Percentiles rank a stretch among this genome's conserved stretches.
Conservation (phyloP, 2,797 vertebrate species). For the Parauchenoglanis punctatus region DNA sequence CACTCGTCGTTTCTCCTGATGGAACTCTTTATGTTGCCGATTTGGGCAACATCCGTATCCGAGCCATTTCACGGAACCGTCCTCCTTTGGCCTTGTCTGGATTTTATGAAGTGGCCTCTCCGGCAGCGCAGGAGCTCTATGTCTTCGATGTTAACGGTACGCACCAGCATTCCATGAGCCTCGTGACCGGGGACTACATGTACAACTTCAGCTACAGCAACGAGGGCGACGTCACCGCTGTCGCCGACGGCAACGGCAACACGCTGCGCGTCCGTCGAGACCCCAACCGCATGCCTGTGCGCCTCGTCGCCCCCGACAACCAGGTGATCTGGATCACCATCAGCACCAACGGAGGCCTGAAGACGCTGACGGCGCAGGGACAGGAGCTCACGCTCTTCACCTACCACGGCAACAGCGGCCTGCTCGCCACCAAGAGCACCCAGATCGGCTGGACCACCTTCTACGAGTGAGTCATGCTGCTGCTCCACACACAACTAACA, state of each 20-base stretch:
- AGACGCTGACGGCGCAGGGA: constrained; percentile 93
- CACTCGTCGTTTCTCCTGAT: constrained; percentile 92
- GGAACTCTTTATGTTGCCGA: constrained; percentile 94
- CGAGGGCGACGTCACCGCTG: constrained; percentile 91
- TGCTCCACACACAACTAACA: neutral
- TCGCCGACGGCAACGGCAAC: constrained; percentile 95
- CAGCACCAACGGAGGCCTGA: constrained; percentile 93
- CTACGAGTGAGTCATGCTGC: constrained; percentile 87
- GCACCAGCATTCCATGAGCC: constrained; percentile 93
- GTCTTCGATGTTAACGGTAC: constrained; percentile 95
- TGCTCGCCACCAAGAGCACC: constrained; percentile 96
- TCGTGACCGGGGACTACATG: constrained; percentile 93
- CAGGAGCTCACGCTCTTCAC: constrained; percentile 94
- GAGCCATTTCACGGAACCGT: constrained; percentile 88
- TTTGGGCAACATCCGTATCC: constrained; percentile 93
- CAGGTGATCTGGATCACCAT: constrained; percentile 98
- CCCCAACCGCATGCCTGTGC: constrained; percentile 93
- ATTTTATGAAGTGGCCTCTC: constrained; percentile 93
- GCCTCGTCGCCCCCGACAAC: constrained; percentile 95
- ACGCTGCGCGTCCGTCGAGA: constrained; percentile 92
- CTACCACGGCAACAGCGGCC: constrained; percentile 95
- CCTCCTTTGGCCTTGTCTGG: constrained; percentile 83
- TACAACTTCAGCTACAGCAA: constrained; percentile 99
- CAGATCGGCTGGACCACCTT: constrained; percentile 99
- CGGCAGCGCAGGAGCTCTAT: constrained; percentile 94